phyloP scores from a whole-genome alignment of 1,140 invertebrate genomes.

The Eurytemora carolleeae region DNA sequence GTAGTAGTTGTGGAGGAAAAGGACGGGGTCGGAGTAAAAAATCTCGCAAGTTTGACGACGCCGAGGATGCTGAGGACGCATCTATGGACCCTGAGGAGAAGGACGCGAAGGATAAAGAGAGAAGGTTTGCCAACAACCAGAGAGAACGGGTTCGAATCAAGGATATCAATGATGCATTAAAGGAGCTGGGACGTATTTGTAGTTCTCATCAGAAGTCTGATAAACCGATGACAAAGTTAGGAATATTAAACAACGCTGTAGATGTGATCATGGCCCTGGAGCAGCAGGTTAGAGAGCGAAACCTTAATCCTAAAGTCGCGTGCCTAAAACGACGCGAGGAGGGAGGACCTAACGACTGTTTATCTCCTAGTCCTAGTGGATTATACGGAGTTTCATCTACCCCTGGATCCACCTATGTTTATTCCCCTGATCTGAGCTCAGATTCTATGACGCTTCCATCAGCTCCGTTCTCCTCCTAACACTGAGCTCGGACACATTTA shows the following conservation, averaged over 20 bases:
- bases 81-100: slow-evolving; percentile 61
- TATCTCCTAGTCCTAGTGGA: no score
- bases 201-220: slow-evolving; percentile 85
- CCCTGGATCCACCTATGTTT: no score
- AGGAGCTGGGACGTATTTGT: slow-evolving; percentile 87
- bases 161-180: slow-evolving; percentile 90
- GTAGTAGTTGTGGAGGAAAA: neutral
- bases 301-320: slow-evolving; percentile 62
- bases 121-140: slow-evolving; percentile 93
- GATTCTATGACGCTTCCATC: no score
- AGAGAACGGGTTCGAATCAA: slow-evolving; percentile 89
- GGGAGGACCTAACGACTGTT: slow-evolving; percentile 25
- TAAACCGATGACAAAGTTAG: slow-evolving; percentile 86
- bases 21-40: neutral
- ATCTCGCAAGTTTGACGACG: neutral
- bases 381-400: no score
- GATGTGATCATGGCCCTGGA: slow-evolving; percentile 91
- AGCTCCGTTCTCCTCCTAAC: no score
- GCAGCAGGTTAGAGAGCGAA: slow-evolving; percentile 60
- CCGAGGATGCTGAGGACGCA: slow-evolving; percentile 27
- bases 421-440: no score
- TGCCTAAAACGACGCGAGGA: slow-evolving; percentile 91
- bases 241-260: slow-evolving; percentile 87
- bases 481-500: no score
- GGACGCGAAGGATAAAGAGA: slow-evolving; percentile 80